Evolutionary conservation across 2,797 vertebrate species (phyloP), one percentile per base, ranked within the genome.

Genomic region (Falco peregrinus): DNA sequence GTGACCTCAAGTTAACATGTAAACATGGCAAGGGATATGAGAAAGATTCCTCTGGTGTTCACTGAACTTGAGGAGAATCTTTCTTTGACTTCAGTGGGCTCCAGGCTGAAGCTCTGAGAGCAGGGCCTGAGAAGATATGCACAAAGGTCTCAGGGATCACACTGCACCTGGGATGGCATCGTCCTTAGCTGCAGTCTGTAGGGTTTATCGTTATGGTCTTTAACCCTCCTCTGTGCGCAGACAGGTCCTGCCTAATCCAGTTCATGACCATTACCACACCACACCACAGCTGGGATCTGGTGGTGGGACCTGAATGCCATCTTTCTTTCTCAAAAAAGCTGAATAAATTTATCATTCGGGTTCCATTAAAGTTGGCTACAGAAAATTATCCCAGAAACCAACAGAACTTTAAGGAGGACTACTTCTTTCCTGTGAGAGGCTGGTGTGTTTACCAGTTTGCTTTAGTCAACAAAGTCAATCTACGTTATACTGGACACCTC

Each of bases 1-100:
- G 3, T 95, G 93, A 96, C 92, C 87, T 64, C 2, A 0, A 73
- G 47, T 92, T 92, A 94, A 95, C 90, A 84, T 35, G 59, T 95
- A 96, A 96, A 97, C 92, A 92, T 92, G 90, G 94, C 96, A 90
- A 85, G 35, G 88, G 68, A 82, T 93, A 87, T 33, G 35, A 95
- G 60, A 80, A 82, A 50, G 82, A 79, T 76, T 95, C 53, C 70
- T 89, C 56, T 82, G 50, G 24, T 0, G 0, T 79, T 90, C 83
- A 60, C 59, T 89, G 92, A 91, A 74, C 74, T 74, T 57, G 63
- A 84, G 56, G 33, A 11, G n/a, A 88, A n/a, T 82, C 56, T 90
- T 86, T 47, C 47, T 41, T 74, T 93, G 43, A n/a, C 64, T 91
- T 87, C 35, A 50, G 10, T 20, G 37, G 39, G 15, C 33, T 82